These are phyloP conservation scores for Oasisia sp. DNA, from an alignment of 2,888 invertebrate genomes.

Conservation along the genomic window DNA sequence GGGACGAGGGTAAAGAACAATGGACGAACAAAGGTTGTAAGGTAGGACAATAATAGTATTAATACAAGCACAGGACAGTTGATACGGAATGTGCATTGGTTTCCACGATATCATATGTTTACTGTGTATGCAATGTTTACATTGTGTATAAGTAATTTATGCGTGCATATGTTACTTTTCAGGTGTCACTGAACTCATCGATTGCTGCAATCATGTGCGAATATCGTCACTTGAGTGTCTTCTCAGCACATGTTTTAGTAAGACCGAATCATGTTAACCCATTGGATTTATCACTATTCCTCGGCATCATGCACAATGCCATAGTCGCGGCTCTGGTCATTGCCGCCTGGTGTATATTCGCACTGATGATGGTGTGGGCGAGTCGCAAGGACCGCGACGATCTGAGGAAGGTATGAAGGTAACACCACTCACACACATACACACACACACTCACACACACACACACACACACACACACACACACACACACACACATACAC, in stretches of 20 bases:
- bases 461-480: too few species aligned
- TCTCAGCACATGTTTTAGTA: background rate
- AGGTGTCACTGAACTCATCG: background rate
- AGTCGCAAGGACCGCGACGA: background rate
- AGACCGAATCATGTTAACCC: background rate
- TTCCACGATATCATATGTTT: background rate
- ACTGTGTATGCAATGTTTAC: background rate
- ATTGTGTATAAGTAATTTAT: background rate
- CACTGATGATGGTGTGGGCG: background rate
- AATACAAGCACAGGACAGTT: background rate
- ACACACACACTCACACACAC: too few species aligned
- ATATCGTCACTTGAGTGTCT: conserved; percentile 1
- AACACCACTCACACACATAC: background rate
- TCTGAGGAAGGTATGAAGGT: background rate
- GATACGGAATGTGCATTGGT: background rate
- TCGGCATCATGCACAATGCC: background rate
- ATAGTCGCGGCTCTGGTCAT: background rate
- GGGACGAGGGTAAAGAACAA: background rate
- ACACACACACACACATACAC: too few species aligned
- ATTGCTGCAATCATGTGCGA: background rate
- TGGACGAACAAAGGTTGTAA: background rate
- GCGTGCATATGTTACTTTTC: background rate
- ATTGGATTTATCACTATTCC: background rate
- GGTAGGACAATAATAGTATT: background rate
- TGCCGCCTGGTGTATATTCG: background rate